phyloP scores from a whole-genome alignment of 2,888 invertebrate genomes.

The Anagyrus pseudococci region DNA sequence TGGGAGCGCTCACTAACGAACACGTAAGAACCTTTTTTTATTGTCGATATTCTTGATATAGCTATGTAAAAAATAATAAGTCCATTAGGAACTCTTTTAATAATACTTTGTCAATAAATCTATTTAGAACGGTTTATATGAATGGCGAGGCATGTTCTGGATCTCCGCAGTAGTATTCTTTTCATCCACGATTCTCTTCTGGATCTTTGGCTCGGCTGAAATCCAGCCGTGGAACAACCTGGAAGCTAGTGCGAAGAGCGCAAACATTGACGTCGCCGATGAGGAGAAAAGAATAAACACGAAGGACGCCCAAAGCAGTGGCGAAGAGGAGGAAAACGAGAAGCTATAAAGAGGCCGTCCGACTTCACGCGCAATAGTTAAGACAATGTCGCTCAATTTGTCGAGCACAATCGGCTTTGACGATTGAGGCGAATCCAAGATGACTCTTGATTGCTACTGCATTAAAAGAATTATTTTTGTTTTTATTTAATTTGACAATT shows the following conservation, averaged over 20 bases:
- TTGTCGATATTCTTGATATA: background rate
- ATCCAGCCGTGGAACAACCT: slow-evolving; percentile 70
- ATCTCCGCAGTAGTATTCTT: slow-evolving; percentile 76
- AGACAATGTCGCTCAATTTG: too few species aligned
- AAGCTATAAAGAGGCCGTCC: slow-evolving; percentile 46
- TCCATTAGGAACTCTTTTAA: background rate
- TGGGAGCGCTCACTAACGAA: slow-evolving; percentile 54
- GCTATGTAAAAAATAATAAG: too few species aligned
- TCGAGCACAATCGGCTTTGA: too few species aligned
- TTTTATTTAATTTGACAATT: too few species aligned
- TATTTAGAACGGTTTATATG: slow-evolving; percentile 73
- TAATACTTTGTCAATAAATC: background rate
- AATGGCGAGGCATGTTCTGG: slow-evolving; percentile 78
- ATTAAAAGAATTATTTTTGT: too few species aligned
- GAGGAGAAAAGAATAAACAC: slow-evolving; percentile 51
- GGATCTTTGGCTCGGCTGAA: slow-evolving; percentile 74
- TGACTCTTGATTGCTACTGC: too few species aligned
- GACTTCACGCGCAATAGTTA: too few species aligned
- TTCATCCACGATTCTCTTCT: slow-evolving; percentile 73
- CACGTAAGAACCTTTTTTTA: slow-evolving; percentile 42
- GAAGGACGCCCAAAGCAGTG: slow-evolving; percentile 40
- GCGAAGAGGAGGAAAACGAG: slow-evolving; percentile 53
- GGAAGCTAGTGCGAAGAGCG: background rate
- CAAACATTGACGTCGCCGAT: slow-evolving; percentile 37
- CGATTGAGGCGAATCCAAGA: too few species aligned